Evolutionary conservation across 2,888 invertebrate genomes (phyloP).

Genomic region (Cephus spinipes): DNA sequence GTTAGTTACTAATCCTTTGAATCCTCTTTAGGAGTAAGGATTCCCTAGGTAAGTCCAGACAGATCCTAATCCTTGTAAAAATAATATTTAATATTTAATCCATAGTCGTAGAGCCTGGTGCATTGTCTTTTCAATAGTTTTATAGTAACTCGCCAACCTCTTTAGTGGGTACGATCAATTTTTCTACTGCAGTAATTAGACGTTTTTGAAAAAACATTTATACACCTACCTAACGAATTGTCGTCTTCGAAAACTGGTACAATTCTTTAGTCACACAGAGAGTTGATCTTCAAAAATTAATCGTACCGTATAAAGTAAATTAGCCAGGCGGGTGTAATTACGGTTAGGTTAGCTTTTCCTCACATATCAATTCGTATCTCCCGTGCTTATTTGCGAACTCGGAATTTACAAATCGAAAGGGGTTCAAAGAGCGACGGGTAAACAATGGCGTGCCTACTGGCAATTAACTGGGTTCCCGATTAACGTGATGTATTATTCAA

Average conservation of each 20-base stretch:
- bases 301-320: not conserved
- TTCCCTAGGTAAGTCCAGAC: not conserved
- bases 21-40: not conserved
- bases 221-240: not conserved
- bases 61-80: conserved; percentile 59
- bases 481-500: conserved; percentile 54
- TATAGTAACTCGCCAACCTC: not conserved
- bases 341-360: not conserved
- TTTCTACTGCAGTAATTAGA: conserved; percentile 4
- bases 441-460: conserved; percentile 49
- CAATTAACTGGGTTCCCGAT: conserved; percentile 52
- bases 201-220: not conserved
- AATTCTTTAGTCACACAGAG: not conserved
- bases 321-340: not conserved
- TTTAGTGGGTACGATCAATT: not conserved
- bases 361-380: not conserved
- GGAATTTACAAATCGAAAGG: not conserved
- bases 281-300: not conserved
- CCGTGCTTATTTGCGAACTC: not conserved
- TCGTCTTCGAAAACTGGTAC: not conserved
- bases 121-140: conserved; percentile 40
- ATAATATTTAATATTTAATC: conserved; percentile 61
- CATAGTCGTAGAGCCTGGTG: conserved; percentile 42
- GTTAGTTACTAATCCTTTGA: not conserved
- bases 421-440: conserved; percentile 25